Base-by-base conservation (phyloP, 2,888 invertebrate species). In the Agrotis segetum region DNA sequence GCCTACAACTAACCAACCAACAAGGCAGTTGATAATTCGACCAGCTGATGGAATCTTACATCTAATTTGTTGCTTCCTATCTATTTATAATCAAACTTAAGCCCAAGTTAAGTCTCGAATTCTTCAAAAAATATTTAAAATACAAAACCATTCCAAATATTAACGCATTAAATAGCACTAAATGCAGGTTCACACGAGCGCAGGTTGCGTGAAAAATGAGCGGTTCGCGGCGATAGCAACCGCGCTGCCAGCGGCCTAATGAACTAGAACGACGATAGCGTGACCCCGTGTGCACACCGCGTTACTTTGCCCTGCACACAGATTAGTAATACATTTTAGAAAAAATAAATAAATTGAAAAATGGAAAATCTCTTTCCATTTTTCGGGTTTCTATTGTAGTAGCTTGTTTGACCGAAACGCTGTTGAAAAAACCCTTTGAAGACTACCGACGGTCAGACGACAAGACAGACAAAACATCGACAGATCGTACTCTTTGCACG, bases 241-340 rank as follows among this genome's bases (percentile, higher is more conserved):
- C 85, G 88, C 85, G 81, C 88, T 87, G 85, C 85, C 89, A 91
- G 91, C 88, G 84, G 88, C 90, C 91, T 95, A 96, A 96, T 96
- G 95, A 95, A 94, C 90, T 90, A 94, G 96, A 96, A 96, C 84
- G 89, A 83, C 89, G 95, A 96, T 96, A 95, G 92, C 89, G 90
- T 90, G 92, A 92, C 91, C 92, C 84, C 87, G 89, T 90, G 90
- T 91, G 91, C 89, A 89, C 86, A 83, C 87, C 86, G 89, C 89
- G 87, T 91, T 89, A 90, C 83, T 71, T 78, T 58, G 40, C 70
- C 21, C 66, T 82, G 80, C 74, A 71, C 71, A 73, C 75, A 63
- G 77, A 81, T 82, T 79, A 84, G 78, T 77, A 17, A 52, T 56
- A 59, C 34, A 64, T 34, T 65, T 77, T 81, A 81, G 78, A 82